Conservation (phyloP, 2,797 vertebrate genomes). For the Diglossa cyanea region DNA sequence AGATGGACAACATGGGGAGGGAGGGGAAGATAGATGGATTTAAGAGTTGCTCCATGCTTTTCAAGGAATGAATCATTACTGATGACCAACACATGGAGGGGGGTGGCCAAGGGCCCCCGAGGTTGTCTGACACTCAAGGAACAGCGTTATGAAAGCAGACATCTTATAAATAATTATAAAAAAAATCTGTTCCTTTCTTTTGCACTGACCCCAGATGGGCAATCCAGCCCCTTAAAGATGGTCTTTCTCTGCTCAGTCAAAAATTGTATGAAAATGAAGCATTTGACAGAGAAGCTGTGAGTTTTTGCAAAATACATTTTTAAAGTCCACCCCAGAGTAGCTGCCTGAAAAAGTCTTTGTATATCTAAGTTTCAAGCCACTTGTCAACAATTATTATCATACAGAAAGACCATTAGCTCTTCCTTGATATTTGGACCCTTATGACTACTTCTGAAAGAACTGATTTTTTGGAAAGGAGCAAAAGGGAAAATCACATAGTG, state of each 20-base stretch:
- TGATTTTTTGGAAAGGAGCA: not conserved
- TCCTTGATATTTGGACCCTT: not conserved
- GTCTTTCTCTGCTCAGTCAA: slow-evolving; percentile 28
- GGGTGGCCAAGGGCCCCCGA: slow-evolving; percentile 50
- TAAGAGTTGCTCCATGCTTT: not conserved
- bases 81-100: slow-evolving; percentile 63
- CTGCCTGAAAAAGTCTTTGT: not conserved
- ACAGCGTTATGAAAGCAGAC: slow-evolving; percentile 71
- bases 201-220: slow-evolving; percentile 64
- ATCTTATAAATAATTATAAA: slow-evolving; percentile 81
- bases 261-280: slow-evolving; percentile 31
- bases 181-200: slow-evolving; percentile 76
- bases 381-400: not conserved
- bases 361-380: not conserved
- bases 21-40: not conserved
- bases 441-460: not conserved
- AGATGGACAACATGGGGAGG: not conserved
- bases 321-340: not conserved
- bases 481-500: not conserved
- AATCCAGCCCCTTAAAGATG: slow-evolving; percentile 47
- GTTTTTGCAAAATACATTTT: slow-evolving; percentile 5
- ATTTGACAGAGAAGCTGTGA: slow-evolving; percentile 34
- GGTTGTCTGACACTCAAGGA: slow-evolving; percentile 68
- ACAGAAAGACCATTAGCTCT: not conserved
- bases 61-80: slow-evolving; percentile 35